These are phyloP conservation scores for Tyrannus savana DNA, from an alignment of 2,113 vertebrate species.

Conservation along the genomic window DNA sequence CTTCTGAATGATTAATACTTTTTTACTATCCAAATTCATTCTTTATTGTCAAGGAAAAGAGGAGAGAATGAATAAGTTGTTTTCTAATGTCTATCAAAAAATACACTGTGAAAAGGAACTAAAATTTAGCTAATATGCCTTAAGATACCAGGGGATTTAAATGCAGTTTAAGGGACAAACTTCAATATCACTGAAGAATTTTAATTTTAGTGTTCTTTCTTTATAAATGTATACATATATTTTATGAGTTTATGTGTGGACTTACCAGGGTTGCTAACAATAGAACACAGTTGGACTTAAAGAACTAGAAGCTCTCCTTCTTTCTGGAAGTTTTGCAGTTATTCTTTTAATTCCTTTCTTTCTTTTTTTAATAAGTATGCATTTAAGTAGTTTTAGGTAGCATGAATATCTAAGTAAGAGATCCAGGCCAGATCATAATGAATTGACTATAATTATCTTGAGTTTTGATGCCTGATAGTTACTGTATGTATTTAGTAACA, in stretches of 20 bases:
- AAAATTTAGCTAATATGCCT: not conserved
- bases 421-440: not conserved
- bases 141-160: not conserved
- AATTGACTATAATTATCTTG: not conserved
- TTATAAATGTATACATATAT: not conserved
- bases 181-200: not conserved
- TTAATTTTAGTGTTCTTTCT: not conserved
- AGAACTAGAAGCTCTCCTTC: not conserved
- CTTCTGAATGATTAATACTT: conserved; percentile 26
- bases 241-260: not conserved
- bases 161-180: not conserved
- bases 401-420: not conserved
- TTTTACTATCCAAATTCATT: conserved; percentile 18
- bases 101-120: not conserved
- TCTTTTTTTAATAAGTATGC: not conserved
- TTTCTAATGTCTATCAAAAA: not conserved
- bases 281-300: not conserved
- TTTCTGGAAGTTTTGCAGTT: not conserved
- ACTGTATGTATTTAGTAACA: not conserved
- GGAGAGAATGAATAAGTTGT: not conserved
- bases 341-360: not conserved
- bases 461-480: not conserved
- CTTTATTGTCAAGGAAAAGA: not conserved
- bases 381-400: not conserved
- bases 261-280: not conserved